Evolutionary conservation across 1,140 invertebrate genomes (phyloP), one percentile per base, ranked within the genome.

Genomic region (Holotrichia oblita): DNA sequence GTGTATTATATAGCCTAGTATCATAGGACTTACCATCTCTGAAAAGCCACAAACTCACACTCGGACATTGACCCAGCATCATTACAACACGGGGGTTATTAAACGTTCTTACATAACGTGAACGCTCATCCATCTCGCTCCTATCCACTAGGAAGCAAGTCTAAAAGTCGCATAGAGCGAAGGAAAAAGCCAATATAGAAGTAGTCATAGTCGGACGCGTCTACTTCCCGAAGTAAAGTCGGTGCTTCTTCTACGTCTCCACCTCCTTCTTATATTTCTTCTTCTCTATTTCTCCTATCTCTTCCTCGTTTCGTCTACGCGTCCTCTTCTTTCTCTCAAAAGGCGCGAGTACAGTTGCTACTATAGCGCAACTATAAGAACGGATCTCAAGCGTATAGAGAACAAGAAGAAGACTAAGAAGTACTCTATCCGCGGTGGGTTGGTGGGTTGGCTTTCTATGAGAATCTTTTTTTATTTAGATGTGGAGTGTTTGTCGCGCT

Each of bases 21-120:
- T 41, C 20, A n/a, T 42, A 75, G 42, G 40, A 75, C 73, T 75
- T 22, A 75, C 42, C 73, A 42, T 75, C 73, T 42, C 73, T 69
- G 61, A 69, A 69, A 69, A 69, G 61, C 27, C 61, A 69, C 61
- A 69, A 69, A 69, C 61, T 69, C 61, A 69, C 61, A 69, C 61
- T 69, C 61, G 61, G 61, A 74, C 73, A 44, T 74, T 74, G 73
- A 74, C 73, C 84, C 82, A 78, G 76, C 81, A 83, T 84, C 83
- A 85, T 84, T 85, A 84, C 84, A 81, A 81, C 83, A 83, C 83
- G 81, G 81, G 84, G 84, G 84, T 85, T 84, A 83, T 85, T 84
- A 85, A 80, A 83, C 83, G 83, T 74, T 74, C 81, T 82, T 80
- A 80, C 81, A 81, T 83, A 84, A 84, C 82, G 82, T 81, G 82